A percentile compares a stretch with the other conserved stretches of the same genome.
phyloP scores from a whole-genome alignment of 2,113 vertebrate species.

The Saguinus midas region DNA sequence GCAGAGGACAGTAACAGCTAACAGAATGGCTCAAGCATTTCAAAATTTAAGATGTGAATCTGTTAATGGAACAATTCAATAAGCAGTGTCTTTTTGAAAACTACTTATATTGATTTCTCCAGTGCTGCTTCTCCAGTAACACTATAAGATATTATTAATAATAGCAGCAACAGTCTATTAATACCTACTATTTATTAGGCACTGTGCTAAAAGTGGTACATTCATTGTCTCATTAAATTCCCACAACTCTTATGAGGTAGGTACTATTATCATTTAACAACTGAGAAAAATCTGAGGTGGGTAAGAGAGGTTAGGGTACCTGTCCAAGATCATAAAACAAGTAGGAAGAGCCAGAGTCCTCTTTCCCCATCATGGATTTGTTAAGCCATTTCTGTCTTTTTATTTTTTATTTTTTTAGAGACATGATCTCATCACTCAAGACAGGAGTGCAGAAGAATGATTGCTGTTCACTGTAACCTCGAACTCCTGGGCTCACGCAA shows the following conservation, averaged over 20 bases:
- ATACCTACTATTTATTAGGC: neutral
- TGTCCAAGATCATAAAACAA: neutral
- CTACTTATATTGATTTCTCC: neutral
- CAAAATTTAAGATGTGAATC: slow-evolving; percentile 9
- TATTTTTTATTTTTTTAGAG: neutral
- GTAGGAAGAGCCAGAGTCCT: neutral
- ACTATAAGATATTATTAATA: neutral
- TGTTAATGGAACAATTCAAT: neutral
- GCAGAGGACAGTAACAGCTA: neutral
- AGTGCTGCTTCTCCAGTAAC: neutral
- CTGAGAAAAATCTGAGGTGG: neutral
- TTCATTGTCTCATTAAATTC: neutral
- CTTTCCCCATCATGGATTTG: neutral
- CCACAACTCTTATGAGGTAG: neutral
- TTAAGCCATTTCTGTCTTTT: neutral
- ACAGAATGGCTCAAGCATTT: neutral
- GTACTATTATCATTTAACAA: neutral
- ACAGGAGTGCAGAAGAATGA: neutral
- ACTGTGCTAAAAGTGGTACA: neutral
- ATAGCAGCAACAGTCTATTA: neutral
- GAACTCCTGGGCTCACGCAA: neutral
- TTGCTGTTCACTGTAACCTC: neutral
- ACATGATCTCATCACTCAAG: neutral
- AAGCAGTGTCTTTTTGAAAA: neutral
- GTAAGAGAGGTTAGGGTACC: neutral